Base-by-base conservation (phyloP, 1,140 invertebrate species). In the Physella acuta region DNA sequence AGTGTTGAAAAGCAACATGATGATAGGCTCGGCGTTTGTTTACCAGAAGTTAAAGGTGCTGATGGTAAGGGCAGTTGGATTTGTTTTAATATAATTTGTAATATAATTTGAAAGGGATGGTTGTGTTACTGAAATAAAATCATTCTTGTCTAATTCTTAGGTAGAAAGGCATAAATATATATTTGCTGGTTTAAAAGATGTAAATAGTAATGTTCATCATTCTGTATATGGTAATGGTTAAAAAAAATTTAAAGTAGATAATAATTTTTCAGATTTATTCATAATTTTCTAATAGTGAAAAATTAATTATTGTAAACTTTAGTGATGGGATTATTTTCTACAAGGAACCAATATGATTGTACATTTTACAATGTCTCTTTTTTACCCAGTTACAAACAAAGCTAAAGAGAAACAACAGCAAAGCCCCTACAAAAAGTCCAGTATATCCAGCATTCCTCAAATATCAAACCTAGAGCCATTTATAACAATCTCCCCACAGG, bases 31-130 rank as follows among this genome's bases (percentile, higher is more conserved):
- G 68, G 74, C 34, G 61, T 81, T 20, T 76, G 75, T 71, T 73
- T 81, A 31, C 80, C 80, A 24, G 80, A 81, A 72, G 79, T 81
- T 39, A 78, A 75, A 73, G 80, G 78, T 62, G 78, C 79, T 53
- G 81, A 81, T 76, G 79, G 79, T 81, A 62, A 26, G 68, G 67
- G 26, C 36, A 20, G 28, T 30, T 8, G 16, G 8, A 36, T 52
- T 37, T 37, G 34, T n/a, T 31, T 4, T 51, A 16, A 5, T 14
- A 30, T 55, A 30, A 30, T 31, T 60, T 30, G 4, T 31, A 14
- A 26, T 60, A 11, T 14, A 20, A 26, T 8, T 5, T 14, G 20
- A 8, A 14, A 60, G 58, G 33, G 11, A 26, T 30, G 8, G 11
- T 31, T 8, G 31, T 60, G 58, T 11, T 24, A 20, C 8, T 14